Percentiles rank a stretch among this genome's conserved stretches.
Evolutionary conservation across 2,888 invertebrate species (phyloP).

Genomic region (Graphium colonna): DNA sequence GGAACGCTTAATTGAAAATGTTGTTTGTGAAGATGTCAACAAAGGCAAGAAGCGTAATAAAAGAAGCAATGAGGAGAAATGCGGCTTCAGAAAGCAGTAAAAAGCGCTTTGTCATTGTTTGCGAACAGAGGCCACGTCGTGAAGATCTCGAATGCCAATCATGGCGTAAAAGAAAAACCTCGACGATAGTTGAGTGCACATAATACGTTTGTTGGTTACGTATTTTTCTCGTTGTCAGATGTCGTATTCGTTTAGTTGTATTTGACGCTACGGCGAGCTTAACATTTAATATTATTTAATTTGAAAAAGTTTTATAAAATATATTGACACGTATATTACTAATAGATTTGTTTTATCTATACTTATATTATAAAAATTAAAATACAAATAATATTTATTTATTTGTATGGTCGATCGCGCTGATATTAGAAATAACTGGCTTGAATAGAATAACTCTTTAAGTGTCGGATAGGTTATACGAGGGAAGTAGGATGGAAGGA

Average conservation of each 20-base stretch:
- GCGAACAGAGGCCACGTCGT: background rate
- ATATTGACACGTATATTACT: no score
- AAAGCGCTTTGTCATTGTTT: background rate
- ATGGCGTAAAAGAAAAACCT: background rate
- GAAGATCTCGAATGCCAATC: background rate
- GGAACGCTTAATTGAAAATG: background rate
- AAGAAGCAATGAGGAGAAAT: background rate
- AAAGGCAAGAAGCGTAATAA: constrained; percentile 2
- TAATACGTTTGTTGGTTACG: background rate
- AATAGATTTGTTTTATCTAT: no score
- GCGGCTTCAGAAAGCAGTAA: background rate
- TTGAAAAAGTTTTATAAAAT: background rate
- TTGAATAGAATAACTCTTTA: no score
- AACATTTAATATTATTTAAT: background rate
- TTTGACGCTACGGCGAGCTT: no score
- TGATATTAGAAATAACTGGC: no score
- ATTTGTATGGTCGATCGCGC: no score
- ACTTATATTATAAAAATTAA: no score
- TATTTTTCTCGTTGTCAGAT: background rate
- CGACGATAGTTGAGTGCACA: background rate
- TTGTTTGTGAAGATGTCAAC: constrained; percentile 5
- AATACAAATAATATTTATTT: no score
- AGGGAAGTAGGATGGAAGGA: no score
- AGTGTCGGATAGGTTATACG: no score
- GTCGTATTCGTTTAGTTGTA: no score